phyloP scores from a whole-genome alignment of 2,797 vertebrate species.

The Ctenopoma multispine region DNA sequence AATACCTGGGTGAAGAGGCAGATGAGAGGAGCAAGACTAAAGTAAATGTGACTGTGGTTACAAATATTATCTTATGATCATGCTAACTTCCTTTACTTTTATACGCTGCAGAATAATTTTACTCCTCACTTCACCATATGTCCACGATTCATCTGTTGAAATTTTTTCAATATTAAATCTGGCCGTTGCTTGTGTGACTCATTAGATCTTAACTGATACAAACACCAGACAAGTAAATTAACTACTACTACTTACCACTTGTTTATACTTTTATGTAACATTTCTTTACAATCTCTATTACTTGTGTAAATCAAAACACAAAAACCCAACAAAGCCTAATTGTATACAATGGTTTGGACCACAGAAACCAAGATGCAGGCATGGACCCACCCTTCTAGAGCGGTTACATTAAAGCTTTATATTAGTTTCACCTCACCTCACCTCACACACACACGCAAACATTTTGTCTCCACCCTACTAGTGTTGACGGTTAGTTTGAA shows the following conservation, averaged over 20 bases:
- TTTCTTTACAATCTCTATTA: not conserved
- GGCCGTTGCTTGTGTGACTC: not conserved
- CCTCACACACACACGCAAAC: not conserved
- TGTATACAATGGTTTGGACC: not conserved
- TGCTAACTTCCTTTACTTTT: not conserved
- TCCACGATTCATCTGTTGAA: not conserved
- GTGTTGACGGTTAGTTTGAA: not conserved
- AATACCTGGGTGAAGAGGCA: slow-evolving; percentile 39
- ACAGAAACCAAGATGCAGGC: not conserved
- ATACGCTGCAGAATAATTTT: not conserved
- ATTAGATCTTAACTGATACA: not conserved
- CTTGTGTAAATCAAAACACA: not conserved
- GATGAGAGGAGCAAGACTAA: slow-evolving; percentile 34
- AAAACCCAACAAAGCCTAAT: not conserved
- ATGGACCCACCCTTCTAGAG: not conserved
- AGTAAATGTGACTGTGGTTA: slow-evolving; percentile 32
- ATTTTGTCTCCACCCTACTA: not conserved
- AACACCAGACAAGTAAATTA: not conserved
- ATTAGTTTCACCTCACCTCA: not conserved
- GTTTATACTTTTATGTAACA: not conserved
- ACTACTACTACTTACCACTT: too few species aligned
- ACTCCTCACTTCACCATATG: not conserved
- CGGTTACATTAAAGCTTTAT: not conserved
- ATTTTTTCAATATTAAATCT: slow-evolving; percentile 1
- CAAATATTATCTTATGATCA: slow-evolving; percentile 11